phyloP scores from a whole-genome alignment of 2,888 invertebrate genomes.

The Antheraea yamamai region DNA sequence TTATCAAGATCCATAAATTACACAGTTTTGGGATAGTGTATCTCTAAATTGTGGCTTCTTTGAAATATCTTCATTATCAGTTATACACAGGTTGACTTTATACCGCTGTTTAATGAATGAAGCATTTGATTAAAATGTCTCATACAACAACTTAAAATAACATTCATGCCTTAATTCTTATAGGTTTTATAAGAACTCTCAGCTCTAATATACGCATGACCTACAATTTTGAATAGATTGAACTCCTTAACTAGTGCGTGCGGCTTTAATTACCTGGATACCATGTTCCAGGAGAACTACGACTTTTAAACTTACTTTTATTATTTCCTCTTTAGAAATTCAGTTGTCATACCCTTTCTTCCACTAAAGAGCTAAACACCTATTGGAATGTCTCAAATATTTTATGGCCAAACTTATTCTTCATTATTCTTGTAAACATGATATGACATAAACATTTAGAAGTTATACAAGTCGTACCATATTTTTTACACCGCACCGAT shows the following conservation, averaged over 20 bases:
- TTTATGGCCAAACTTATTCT: not conserved
- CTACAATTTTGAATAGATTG: too few species aligned
- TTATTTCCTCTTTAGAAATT: too few species aligned
- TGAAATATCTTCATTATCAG: not conserved
- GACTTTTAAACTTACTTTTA: too few species aligned
- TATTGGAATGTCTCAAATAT: not conserved
- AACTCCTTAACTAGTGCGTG: too few species aligned
- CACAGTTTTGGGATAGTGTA: not conserved
- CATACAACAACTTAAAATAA: too few species aligned
- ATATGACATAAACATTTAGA: not conserved
- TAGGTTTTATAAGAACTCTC: too few species aligned
- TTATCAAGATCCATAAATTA: conserved; percentile 20
- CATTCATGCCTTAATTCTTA: too few species aligned
- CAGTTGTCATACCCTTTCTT: too few species aligned
- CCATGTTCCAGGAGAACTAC: too few species aligned
- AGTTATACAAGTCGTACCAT: not conserved
- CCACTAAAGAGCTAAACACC: not conserved
- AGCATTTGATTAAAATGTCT: not conserved
- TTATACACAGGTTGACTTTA: not conserved
- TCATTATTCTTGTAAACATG: not conserved
- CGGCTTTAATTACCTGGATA: too few species aligned
- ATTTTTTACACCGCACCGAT: not conserved
- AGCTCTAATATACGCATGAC: too few species aligned
- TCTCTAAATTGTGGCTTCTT: not conserved
- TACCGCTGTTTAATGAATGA: not conserved